Conservation (phyloP, 1,140 invertebrate genomes). For the Pinna nobilis region DNA sequence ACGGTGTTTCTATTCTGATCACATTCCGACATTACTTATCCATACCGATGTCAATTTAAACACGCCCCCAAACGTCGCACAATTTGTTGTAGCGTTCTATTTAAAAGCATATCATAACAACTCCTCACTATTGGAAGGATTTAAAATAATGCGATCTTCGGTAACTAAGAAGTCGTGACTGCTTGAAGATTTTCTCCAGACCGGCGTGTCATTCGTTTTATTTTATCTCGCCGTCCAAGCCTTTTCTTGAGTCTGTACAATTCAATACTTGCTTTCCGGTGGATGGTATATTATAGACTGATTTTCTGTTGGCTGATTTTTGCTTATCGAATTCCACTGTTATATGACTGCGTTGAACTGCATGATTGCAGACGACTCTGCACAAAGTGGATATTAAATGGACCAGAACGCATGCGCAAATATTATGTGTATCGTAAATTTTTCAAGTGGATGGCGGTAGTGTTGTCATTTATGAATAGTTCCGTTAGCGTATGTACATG, state of each 20-base stretch:
- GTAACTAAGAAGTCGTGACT: constrained; percentile 15
- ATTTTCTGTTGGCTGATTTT: too few relatives aligned
- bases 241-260: constrained; percentile 18
- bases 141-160: constrained; percentile 19
- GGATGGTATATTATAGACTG: constrained; percentile 9
- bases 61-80: too few relatives aligned
- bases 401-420: constrained; percentile 44
- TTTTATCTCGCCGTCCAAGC: constrained; percentile 21
- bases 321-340: constrained; percentile 35
- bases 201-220: constrained; percentile 16
- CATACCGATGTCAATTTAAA: neutral
- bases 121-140: neutral
- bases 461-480: constrained; percentile 29
- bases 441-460: constrained; percentile 55
- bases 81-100: constrained; percentile 9
- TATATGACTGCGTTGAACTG: constrained; percentile 38
- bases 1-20: constrained; percentile 2
- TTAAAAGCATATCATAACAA: constrained; percentile 26
- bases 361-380: constrained; percentile 30
- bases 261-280: constrained; percentile 30
- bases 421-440: constrained; percentile 40
- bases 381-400: constrained; percentile 40
- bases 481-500: constrained; percentile 3
- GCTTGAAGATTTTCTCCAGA: constrained; percentile 2
- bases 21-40: neutral